Conservation (phyloP, 2,113 vertebrate genomes). For the Pelecanus crispus region DNA sequence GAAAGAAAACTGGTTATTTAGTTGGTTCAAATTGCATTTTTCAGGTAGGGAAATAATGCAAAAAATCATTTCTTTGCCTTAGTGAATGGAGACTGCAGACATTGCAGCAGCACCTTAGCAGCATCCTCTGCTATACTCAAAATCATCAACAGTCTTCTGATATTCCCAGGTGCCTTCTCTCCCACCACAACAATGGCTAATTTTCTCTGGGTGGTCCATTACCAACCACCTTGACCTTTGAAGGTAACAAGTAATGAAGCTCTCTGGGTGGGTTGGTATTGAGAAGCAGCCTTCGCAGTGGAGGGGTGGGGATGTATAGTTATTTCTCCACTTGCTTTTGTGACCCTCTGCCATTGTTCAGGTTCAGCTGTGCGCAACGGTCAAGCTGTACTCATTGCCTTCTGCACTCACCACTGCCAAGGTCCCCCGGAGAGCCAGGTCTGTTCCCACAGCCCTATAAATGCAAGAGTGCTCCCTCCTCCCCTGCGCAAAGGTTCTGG, state of each 20-base stretch:
- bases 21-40: not conserved
- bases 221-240: not conserved
- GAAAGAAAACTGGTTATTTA: not conserved
- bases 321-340: not conserved
- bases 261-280: fast-evolving
- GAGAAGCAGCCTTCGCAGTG: not conserved
- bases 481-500: not conserved
- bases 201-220: not conserved
- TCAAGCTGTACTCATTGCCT: not conserved
- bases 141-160: not conserved
- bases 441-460: not conserved
- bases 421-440: not conserved
- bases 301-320: not conserved
- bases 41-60: not conserved
- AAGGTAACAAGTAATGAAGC: not conserved
- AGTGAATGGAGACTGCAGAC: not conserved
- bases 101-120: not conserved
- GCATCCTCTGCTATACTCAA: not conserved
- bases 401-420: not conserved
- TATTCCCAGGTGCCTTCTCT: not conserved
- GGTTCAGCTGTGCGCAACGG: not conserved
- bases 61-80: not conserved
- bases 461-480: not conserved
- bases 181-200: fast-evolving
- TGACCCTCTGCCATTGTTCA: slow-evolving; percentile 10